Evolutionary conservation across 2,888 invertebrate genomes (phyloP).

Genomic region (Nephrotoma appendiculata): DNA sequence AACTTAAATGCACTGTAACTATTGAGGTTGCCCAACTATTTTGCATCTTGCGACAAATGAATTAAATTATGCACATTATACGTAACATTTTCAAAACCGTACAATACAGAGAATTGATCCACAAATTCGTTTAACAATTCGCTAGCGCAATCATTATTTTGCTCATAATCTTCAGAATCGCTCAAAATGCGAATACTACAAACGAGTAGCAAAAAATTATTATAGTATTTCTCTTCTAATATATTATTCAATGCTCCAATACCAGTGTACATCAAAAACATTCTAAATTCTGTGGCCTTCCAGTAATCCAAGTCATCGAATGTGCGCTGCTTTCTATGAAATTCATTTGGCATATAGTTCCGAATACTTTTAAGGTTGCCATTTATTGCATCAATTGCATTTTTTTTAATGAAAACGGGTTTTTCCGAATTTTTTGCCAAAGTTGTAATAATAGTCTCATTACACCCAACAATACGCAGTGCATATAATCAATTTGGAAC

Average conservation of each 20-base stretch:
- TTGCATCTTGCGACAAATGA: too few relatives aligned
- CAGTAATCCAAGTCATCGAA: background rate
- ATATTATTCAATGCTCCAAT: background rate
- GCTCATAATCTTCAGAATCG: background rate
- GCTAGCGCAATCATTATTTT: slow-evolving; percentile 1
- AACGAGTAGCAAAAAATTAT: background rate
- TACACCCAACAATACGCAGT: slow-evolving; percentile 9
- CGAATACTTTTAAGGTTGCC: background rate
- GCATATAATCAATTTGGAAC: slow-evolving; percentile 7
- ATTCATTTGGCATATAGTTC: background rate
- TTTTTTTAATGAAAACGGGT: background rate
- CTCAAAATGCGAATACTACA: background rate
- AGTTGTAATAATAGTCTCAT: slow-evolving; percentile 12
- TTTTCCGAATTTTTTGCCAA: slow-evolving; percentile 9
- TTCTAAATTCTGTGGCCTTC: background rate
- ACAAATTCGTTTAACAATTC: slow-evolving; percentile 9
- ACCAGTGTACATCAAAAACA: background rate
- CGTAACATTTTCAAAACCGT: slow-evolving; percentile 10
- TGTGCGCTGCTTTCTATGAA: background rate
- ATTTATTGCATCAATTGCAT: background rate
- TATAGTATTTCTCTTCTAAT: background rate
- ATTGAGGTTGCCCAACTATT: background rate
- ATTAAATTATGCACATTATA: slow-evolving; percentile 13
- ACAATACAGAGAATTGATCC: slow-evolving; percentile 7
- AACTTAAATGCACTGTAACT: slow-evolving; percentile 1